Evolutionary conservation across 2,888 invertebrate genomes (phyloP), one percentile per base, ranked within the genome.

Genomic region (Scelioninae gen. 2): DNA sequence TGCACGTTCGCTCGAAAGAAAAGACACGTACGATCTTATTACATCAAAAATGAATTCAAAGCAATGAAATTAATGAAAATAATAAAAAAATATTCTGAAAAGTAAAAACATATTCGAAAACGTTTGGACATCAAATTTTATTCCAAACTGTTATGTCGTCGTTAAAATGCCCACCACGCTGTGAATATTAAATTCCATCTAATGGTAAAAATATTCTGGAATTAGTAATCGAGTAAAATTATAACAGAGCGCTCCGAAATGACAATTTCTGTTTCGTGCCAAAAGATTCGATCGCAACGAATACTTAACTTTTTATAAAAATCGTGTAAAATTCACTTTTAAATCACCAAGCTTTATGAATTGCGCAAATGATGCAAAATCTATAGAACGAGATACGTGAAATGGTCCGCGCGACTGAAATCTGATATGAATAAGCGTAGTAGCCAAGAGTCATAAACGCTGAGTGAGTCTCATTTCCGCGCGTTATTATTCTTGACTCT

Each of bases 401-500:
- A 71, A 50, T 31, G 45, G 43, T 45, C 33, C 13, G 64, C 53
- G 67, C 46, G 15, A 61, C 43, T 67, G 67, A 67, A 72, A 72
- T 72, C 55, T 67, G 67, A 73, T 73, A 73, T 68, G 63, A 68
- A 68, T 61, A 37, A 72, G 50, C 28, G 43, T 35, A 43, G 28
- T 55, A 50, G 72, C 55, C 61, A 65, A 72, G 55, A 72, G 60
- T 72, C 65, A 46, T 72, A 65, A 65, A 72, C 55, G 72, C 39
- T 64, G 39, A 37, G 48, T 15, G 53, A 55, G 39, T 67, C 65
- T 72, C 65, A 65, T 65, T 67, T 65, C 65, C 57, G 68, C 61
- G 48, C 57, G 57, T 68, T 68, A 68, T 73, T 73, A 73, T 73
- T 73, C 69, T 73, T 64, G 63, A 52, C 41, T 68, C 68, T 57